A percentile compares a stretch with the other conserved stretches of the same genome.
These are phyloP conservation scores for Stenurella melanura DNA, from an alignment of 2,888 invertebrate genomes.

Conservation along the genomic window DNA sequence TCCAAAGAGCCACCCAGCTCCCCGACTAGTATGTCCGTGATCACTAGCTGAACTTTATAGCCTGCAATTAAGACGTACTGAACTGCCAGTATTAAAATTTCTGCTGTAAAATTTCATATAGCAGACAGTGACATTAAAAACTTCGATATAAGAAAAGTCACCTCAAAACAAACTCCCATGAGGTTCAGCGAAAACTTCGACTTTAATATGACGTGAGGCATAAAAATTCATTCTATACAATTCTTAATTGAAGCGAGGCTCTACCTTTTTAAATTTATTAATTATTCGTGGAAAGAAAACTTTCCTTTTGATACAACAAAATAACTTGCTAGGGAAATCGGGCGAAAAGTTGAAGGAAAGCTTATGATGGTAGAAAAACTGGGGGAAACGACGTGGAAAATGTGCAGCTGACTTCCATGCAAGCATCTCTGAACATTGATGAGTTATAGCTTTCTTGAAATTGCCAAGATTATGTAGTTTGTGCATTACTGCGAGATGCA, in stretches of 20 bases:
- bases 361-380: constrained; percentile 58
- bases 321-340: constrained; percentile 48
- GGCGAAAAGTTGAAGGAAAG: constrained; percentile 53
- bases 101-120: constrained; percentile 9
- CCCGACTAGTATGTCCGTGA: neutral
- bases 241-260: constrained; percentile 36
- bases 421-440: constrained; percentile 72
- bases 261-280: constrained; percentile 42
- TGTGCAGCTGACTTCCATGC: constrained; percentile 69
- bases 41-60: neutral
- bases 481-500: constrained; percentile 19
- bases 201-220: constrained; percentile 36
- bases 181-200: constrained; percentile 20
- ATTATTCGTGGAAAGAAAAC: constrained; percentile 39
- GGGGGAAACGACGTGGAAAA: constrained; percentile 68
- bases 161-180: constrained; percentile 35
- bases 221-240: constrained; percentile 40
- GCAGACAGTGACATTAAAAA: constrained; percentile 18
- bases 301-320: constrained; percentile 38
- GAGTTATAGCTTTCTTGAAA: constrained; percentile 67
- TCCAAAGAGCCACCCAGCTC: too few relatives aligned
- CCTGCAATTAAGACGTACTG: neutral
- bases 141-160: constrained; percentile 27
- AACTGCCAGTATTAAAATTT: neutral
- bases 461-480: constrained; percentile 53